Evolutionary conservation across 2,113 vertebrate genomes (phyloP).

Genomic region (Orthonyx spaldingii): DNA sequence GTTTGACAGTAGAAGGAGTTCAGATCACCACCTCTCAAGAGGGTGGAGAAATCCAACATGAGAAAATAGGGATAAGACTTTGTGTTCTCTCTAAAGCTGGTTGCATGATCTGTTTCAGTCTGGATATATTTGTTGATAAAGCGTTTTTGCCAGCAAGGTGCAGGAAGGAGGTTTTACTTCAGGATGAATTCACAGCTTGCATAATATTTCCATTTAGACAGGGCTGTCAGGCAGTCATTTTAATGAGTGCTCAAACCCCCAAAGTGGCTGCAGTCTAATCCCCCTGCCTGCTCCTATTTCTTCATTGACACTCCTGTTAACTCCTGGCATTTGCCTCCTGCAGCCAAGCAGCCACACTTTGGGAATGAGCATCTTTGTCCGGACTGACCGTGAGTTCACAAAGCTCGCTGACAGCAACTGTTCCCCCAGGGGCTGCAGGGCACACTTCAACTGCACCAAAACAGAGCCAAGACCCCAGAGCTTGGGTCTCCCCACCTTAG

Average conservation of each 20-base stretch:
- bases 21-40: background rate
- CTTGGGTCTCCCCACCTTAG: background rate
- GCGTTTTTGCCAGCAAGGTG: background rate
- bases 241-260: background rate
- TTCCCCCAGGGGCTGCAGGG: background rate
- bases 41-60: background rate
- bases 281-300: background rate
- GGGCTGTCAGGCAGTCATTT: slow-evolving; percentile 2
- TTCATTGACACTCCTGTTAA: background rate
- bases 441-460: background rate
- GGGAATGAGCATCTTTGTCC: background rate
- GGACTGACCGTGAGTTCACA: background rate
- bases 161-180: background rate
- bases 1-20: background rate
- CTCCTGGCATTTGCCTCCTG: background rate
- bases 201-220: background rate
- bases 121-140: background rate
- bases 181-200: background rate
- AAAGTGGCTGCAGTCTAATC: background rate
- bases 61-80: background rate
- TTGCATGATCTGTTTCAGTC: background rate
- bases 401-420: background rate
- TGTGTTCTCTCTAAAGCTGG: background rate
- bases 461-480: background rate
- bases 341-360: background rate